These are phyloP conservation scores for Reinhardtius hippoglossoides DNA, from an alignment of 2,113 vertebrate species.

Conservation along the genomic window DNA sequence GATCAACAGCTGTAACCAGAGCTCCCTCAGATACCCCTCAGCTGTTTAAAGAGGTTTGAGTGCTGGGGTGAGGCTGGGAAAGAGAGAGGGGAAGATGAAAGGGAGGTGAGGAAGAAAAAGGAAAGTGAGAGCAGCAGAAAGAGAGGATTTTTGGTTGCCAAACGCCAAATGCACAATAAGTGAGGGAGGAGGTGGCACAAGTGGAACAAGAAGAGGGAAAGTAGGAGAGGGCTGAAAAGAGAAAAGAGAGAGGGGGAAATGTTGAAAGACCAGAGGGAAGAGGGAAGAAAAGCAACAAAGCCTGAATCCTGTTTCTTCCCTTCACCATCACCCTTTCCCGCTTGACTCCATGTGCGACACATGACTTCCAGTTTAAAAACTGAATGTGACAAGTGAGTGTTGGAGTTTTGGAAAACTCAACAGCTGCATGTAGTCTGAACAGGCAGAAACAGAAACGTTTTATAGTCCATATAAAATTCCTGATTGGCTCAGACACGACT, in stretches of 20 bases:
- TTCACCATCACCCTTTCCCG: too few relatives aligned
- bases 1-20: constrained; percentile 59
- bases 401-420: too few relatives aligned
- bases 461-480: too few relatives aligned
- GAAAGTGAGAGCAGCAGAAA: constrained; percentile 21
- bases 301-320: too few relatives aligned
- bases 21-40: constrained; percentile 36
- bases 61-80: constrained; percentile 7
- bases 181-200: not conserved
- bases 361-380: too few relatives aligned
- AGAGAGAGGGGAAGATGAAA: constrained; percentile 26
- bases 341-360: too few relatives aligned
- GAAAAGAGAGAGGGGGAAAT: not conserved
- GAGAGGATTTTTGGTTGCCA: constrained; percentile 20
- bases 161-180: constrained; percentile 11
- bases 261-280: not conserved
- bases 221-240: not conserved
- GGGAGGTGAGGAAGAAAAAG: constrained; percentile 12
- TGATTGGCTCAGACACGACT: too few relatives aligned
- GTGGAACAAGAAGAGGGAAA: not conserved
- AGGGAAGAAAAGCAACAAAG: too few relatives aligned
- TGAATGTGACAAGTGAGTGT: too few relatives aligned
- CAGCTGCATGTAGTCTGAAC: too few relatives aligned
- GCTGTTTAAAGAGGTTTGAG: constrained; percentile 47
- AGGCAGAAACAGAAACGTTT: too few relatives aligned